Base-by-base conservation (phyloP, 2,797 vertebrate genomes). In the Onychomys leucogaster region DNA sequence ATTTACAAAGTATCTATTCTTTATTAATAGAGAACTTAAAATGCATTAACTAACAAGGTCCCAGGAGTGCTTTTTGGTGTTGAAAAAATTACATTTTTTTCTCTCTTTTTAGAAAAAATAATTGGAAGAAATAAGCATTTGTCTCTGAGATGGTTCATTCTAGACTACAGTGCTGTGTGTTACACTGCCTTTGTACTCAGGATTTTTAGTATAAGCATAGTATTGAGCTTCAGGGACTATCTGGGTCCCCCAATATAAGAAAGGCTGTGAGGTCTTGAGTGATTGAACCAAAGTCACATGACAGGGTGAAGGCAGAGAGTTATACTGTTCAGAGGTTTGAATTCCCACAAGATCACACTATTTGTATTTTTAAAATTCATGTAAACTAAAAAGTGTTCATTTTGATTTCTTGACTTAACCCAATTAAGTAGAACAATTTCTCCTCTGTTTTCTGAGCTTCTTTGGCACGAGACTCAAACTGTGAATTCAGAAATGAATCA, bases 21-120 rank as follows among this genome's bases (percentile, higher is more conserved):
- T 96, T 96, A 90, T 93, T 97, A 96, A 82, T 94, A 85, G 34
- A 75, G 80, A 96, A 91, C 2, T 94, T 97, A 95, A 14, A 96
- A 86, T 78, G 21, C 13, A 83, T 94, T 96, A 96, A 69, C 73
- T 91, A 91, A 57, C 46, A 71, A 93, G 34, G 29, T 94, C 61
- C 87, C 90, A 86, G 2, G 37, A 96, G n/a, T 9, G 75, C 46
- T 52, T 88, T 57, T 37, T 92, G 89, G 32, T 91, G 55, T 52
- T 89, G 27, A 87, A 96, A 97, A 29, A 76, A 75, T 80, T 41
- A 89, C 55, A 94, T 95, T 87, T 76, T 52, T 95, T 63, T 91
- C 43, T 95, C 69, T 91, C 43, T 77, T 97, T 96, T 43, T 65
- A 52, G 75, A 29, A 82, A 89, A 27, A 87, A 37, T 17, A 93